phyloP scores from a whole-genome alignment of 1,140 invertebrate genomes.

The Zaprionus gabonicus region DNA sequence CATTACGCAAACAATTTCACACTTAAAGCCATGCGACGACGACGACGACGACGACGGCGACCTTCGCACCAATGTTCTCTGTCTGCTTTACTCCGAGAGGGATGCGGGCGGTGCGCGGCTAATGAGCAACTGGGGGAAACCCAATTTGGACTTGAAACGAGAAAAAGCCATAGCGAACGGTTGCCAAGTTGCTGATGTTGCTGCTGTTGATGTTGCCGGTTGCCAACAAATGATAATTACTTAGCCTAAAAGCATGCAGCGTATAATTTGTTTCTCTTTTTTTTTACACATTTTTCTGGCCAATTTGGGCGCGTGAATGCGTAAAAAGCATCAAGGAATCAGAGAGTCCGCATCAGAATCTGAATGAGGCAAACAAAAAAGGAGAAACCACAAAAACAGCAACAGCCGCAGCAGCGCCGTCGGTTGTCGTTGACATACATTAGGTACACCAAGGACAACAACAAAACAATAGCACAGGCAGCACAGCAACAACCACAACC shows the following conservation, averaged over 20 bases:
- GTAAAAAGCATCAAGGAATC: conserved; percentile 61
- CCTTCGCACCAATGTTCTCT: conserved; percentile 59
- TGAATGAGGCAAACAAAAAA: conserved; percentile 31
- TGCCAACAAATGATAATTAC: conserved; percentile 73
- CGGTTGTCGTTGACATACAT: conserved; percentile 70
- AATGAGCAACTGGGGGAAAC: conserved; percentile 72
- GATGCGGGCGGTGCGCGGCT: conserved; percentile 23
- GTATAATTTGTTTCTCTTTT: conserved; percentile 48
- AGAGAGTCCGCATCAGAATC: conserved; percentile 30
- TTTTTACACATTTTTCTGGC: conserved; percentile 44
- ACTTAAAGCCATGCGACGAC: conserved; percentile 52
- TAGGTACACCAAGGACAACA: conserved; percentile 71
- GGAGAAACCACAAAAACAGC: conserved; percentile 38
- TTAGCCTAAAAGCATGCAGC: conserved; percentile 58
- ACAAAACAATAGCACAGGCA: conserved; percentile 34
- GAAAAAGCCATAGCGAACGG: conserved; percentile 15
- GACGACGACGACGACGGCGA: conserved; percentile 14
- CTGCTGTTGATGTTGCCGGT: conserved; percentile 13
- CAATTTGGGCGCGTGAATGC: conserved; percentile 76
- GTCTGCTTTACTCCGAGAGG: conserved; percentile 16
- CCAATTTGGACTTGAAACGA: conserved; percentile 36
- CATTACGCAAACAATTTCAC: conserved; percentile 74
- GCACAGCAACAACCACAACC: conserved; percentile 35
- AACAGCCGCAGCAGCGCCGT: conserved; percentile 31
- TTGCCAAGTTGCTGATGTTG: conserved; percentile 36